Evolutionary conservation across 2,888 invertebrate genomes (phyloP).

Genomic region (Orchesella flavescens): DNA sequence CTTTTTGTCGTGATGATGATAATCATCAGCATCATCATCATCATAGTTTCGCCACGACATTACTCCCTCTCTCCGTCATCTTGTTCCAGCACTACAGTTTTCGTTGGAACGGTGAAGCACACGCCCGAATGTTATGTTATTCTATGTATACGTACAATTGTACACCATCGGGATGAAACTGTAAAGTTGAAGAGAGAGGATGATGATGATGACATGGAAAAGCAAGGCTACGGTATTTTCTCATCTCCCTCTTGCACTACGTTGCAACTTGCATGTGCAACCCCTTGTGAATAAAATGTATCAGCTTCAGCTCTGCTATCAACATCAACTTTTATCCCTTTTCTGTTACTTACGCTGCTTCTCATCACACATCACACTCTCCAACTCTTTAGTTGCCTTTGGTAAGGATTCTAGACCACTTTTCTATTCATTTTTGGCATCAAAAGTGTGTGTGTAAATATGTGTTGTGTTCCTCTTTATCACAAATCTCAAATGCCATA

Average conservation of each 20-base stretch:
- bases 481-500: conserved; percentile 43
- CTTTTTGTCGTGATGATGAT: conserved; percentile 37
- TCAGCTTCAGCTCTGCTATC: too few relatives aligned
- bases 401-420: too few relatives aligned
- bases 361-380: too few relatives aligned
- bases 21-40: not conserved
- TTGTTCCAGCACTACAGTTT: too few relatives aligned
- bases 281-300: too few relatives aligned
- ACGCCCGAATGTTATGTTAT: too few relatives aligned
- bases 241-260: not conserved
- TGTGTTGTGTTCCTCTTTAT: conserved; percentile 21
- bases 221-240: not conserved
- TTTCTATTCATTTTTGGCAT: conserved; percentile 19
- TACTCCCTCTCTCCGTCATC: not conserved
- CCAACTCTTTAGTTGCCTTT: too few relatives aligned
- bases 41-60: not conserved
- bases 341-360: too few relatives aligned
- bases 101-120: too few relatives aligned
- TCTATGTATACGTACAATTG: not conserved
- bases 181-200: too few relatives aligned
- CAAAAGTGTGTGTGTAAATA: conserved; percentile 41
- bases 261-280: too few relatives aligned
- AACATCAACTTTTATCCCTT: not conserved
- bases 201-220: not conserved
- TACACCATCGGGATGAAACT: not conserved